Conservation (phyloP, 64 coral and sea anemone genomes). For the Platygyra sinensis region DNA sequence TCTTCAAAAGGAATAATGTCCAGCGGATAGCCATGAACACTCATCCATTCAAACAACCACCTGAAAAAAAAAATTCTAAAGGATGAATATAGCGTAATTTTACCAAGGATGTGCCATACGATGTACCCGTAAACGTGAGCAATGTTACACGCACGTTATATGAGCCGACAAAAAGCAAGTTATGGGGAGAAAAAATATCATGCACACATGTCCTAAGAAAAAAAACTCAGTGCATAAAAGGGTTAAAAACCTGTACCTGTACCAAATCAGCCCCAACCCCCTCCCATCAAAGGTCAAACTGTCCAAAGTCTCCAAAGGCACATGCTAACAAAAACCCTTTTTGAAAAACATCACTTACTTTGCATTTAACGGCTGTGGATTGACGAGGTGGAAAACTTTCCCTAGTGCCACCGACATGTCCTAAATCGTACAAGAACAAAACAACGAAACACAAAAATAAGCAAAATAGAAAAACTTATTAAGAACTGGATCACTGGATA, state of each 20-base stretch:
- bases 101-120: background rate
- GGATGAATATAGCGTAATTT: background rate
- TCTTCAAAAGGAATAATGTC: slow-evolving; percentile 77
- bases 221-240: no score
- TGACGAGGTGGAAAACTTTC: slow-evolving; percentile 82
- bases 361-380: slow-evolving; percentile 76
- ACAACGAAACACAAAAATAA: background rate
- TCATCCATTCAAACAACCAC: slow-evolving; percentile 95
- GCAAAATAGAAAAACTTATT: background rate
- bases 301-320: no score
- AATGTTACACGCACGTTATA: no score
- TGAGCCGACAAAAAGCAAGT: no score
- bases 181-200: no score
- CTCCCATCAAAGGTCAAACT: no score
- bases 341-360: slow-evolving; percentile 49
- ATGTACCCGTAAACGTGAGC: no score
- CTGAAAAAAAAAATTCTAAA: slow-evolving; percentile 41
- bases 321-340: background rate
- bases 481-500: no score
- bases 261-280: no score
- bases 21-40: slow-evolving; percentile 73
- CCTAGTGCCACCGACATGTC: slow-evolving; percentile 77
- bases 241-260: no score
- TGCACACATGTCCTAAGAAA: no score
- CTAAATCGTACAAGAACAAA: slow-evolving; percentile 17